Conservation (phyloP, 1,140 invertebrate species). For the Drosophila dunni region DNA sequence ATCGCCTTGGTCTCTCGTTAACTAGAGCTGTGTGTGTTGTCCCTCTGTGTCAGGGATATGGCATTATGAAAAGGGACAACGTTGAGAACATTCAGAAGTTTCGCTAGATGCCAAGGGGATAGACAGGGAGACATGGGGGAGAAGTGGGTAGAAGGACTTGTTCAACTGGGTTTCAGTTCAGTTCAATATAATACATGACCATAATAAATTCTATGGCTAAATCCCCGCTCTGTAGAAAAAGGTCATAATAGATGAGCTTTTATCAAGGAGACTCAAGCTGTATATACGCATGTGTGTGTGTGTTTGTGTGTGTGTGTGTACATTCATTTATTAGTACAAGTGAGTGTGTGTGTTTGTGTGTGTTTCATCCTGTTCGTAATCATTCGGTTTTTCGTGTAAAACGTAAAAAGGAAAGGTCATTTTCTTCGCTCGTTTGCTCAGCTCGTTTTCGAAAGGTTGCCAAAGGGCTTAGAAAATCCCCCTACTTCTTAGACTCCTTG, state of each 20-base stretch:
- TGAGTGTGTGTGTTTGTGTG: constrained; percentile 20
- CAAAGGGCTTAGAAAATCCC: constrained; percentile 66
- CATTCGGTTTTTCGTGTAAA: constrained; percentile 68
- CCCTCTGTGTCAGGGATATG: constrained; percentile 24
- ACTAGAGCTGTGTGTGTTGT: constrained; percentile 1
- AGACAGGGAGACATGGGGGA: background rate
- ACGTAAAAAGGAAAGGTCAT: constrained; percentile 76
- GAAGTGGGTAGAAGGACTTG: constrained; percentile 1
- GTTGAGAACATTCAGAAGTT: constrained; percentile 44
- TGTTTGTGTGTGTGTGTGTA: constrained; percentile 10
- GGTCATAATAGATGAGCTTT: constrained; percentile 82
- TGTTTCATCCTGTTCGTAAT: constrained; percentile 58
- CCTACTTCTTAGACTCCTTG: background rate
- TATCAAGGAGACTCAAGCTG: constrained; percentile 28
- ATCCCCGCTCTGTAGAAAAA: constrained; percentile 79
- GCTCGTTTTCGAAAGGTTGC: constrained; percentile 76
- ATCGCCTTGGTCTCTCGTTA: constrained; percentile 52
- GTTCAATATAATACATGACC: constrained; percentile 79
- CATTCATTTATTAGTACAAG: constrained; percentile 9
- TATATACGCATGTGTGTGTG: constrained; percentile 12
- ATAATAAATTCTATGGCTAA: constrained; percentile 81
- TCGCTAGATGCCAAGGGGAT: constrained; percentile 11
- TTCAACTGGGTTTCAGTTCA: constrained; percentile 37
- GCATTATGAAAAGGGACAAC: constrained; percentile 38
- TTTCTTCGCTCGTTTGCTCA: constrained; percentile 72